Evolutionary conservation across 1,140 invertebrate species (phyloP), one percentile per base, ranked within the genome.

Genomic region (Brachionus manjavacas): DNA sequence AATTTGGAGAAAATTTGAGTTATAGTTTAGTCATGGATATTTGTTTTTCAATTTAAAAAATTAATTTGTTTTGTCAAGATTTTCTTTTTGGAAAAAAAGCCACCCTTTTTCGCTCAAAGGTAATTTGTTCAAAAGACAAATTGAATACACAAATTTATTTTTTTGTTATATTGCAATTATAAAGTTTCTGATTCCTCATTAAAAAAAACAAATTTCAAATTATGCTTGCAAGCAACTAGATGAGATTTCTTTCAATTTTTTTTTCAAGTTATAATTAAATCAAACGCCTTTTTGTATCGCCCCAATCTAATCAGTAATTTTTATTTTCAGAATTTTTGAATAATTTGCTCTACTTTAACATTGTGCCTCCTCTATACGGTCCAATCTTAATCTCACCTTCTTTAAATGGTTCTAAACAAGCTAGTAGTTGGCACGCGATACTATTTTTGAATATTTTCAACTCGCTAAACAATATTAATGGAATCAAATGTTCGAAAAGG

Each of bases 91-190:
- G 25, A 39, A 68, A 68, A 39, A 68, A 68, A 11, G 25, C 23
- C 66, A 68, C 66, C 66, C 16, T 4, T 72, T 72, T 46, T 39
- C 43, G 28, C 68, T 41, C 20, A 43, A 39, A 72, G 68, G 68
- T 72, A 72, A 72, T 72, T 72, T 68, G 16, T 41, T 39, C 16
- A 6, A 41, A 72, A 72, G 68, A 72, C 68, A 72, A 72, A 72
- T 72, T 72, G 35, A 72, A 72, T 39, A 41, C 68, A 39, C 68
- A 41, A 39, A 72, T 31, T 31, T 68, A 31, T 68, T 68, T 68
- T 64, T 68, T 31, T 68, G 66, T 68, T 68, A 31, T 68, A 68
- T 68, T 68, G 66, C 66, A 68, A 68, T 68, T 68, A 68, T 68
- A 68, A 39, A 31, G 31, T 68, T 68, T 68, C 66, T 39, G 31